These are phyloP conservation scores for Rhamphomyia laevipes DNA, from an alignment of 2,888 invertebrate species.

Conservation along the genomic window DNA sequence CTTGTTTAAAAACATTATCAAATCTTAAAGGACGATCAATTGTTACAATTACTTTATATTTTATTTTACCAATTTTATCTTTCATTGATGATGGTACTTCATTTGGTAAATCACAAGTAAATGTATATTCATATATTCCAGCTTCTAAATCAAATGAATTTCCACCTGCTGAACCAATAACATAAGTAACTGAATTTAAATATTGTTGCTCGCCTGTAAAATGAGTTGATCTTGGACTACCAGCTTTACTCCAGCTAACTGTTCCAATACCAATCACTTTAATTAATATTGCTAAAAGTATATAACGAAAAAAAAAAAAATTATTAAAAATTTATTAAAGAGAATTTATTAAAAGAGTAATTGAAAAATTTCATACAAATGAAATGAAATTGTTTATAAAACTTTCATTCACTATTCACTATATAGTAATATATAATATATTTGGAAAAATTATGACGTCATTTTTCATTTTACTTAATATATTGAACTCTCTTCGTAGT, in stretches of 20 bases:
- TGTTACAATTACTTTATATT: constrained; percentile 58
- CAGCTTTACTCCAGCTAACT: constrained; percentile 36
- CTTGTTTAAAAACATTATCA: constrained; percentile 59
- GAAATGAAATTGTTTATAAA: no score
- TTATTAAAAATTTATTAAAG: not conserved
- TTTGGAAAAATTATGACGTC: no score
- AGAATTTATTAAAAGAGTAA: no score
- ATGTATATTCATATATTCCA: constrained; percentile 36
- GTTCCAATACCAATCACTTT: constrained; percentile 36
- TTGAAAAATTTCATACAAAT: no score
- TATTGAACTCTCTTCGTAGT: no score
- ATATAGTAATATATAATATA: no score
- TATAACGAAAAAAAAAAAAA: no score
- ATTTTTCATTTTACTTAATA: no score
- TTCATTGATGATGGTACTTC: constrained; percentile 61
- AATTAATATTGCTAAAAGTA: constrained; percentile 38
- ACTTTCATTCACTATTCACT: no score
- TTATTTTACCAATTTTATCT: constrained; percentile 52
- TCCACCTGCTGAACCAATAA: constrained; percentile 30
- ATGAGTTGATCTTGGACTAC: no score
- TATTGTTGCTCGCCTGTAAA: constrained; percentile 35
- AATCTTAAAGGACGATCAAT: constrained; percentile 77
- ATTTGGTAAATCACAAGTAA: constrained; percentile 33
- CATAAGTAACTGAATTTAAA: constrained; percentile 29
- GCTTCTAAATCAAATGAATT: constrained; percentile 22